Conservation (phyloP, 2,797 vertebrate genomes). For the Myripristis murdjan region DNA sequence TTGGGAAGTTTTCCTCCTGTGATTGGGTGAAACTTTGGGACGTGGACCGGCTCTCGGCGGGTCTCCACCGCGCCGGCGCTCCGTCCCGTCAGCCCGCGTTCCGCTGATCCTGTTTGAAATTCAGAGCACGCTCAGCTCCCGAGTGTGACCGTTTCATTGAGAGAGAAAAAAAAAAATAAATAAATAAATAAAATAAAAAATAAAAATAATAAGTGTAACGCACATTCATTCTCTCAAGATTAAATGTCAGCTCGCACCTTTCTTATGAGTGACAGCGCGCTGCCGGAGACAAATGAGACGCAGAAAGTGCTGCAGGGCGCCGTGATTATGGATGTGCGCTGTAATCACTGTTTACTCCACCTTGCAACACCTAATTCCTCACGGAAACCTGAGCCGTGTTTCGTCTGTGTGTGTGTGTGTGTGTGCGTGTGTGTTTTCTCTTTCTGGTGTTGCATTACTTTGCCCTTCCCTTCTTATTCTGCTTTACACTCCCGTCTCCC, state of each 20-base stretch:
- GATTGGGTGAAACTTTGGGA: no score
- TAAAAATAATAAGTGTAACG: slow-evolving; percentile 12
- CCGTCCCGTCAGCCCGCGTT: no score
- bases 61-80: no score
- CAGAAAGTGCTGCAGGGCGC: slow-evolving; percentile 3
- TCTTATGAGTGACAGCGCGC: slow-evolving; percentile 12
- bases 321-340: background rate
- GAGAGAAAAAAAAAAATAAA: no score
- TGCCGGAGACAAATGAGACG: slow-evolving; percentile 30
- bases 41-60: no score
- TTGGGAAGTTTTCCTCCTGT: no score
- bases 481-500: slow-evolving; percentile 56
- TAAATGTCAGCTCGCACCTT: slow-evolving; percentile 7
- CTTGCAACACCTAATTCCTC: slow-evolving; percentile 27
- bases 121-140: background rate
- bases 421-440: no score
- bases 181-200: no score
- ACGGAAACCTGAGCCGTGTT: slow-evolving; percentile 36
- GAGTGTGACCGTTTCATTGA: slow-evolving; percentile 9
- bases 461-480: slow-evolving; percentile 64
- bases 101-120: slow-evolving; percentile 1
- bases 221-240: slow-evolving; percentile 13
- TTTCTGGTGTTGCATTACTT: slow-evolving; percentile 43
- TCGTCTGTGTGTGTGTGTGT: no score
- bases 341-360: slow-evolving; percentile 39